Conservation (phyloP, 64 coral and sea anemone species). For the Actinia equina region DNA sequence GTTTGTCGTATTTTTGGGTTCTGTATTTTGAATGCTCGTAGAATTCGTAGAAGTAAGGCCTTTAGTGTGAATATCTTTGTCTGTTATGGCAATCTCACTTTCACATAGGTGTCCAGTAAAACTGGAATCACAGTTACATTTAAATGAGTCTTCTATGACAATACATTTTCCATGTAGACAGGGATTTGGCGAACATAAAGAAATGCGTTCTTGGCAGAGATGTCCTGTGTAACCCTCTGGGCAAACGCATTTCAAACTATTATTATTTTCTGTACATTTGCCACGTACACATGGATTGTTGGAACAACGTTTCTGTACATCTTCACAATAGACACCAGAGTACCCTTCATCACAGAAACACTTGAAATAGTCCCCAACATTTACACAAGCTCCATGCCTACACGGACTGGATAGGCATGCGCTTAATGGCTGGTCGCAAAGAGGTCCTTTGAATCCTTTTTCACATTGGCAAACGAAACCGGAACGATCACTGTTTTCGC, state of each 20-base stretch:
- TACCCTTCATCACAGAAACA: slow-evolving; percentile 55
- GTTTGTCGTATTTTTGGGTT: not conserved
- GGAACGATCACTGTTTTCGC: not conserved
- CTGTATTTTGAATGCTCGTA: not conserved
- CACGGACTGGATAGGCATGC: slow-evolving; percentile 52
- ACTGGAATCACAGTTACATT: slow-evolving; percentile 23
- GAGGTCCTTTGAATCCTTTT: slow-evolving; percentile 37
- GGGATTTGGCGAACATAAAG: slow-evolving; percentile 42
- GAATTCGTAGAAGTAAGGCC: slow-evolving; percentile 1
- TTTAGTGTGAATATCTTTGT: slow-evolving; percentile 16
- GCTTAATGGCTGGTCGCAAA: slow-evolving; percentile 44
- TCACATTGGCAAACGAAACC: slow-evolving; percentile 60
- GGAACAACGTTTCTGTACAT: slow-evolving; percentile 25
- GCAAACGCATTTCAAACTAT: slow-evolving; percentile 60
- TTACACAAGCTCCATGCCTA: slow-evolving; percentile 52
- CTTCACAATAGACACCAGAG: slow-evolving; percentile 51
- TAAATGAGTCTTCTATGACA: slow-evolving; percentile 1
- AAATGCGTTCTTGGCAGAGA: slow-evolving; percentile 34
- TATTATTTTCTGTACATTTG: slow-evolving; percentile 25
- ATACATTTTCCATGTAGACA: slow-evolving; percentile 66
- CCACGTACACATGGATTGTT: slow-evolving; percentile 60
- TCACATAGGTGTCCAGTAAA: slow-evolving; percentile 32
- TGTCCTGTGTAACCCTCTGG: slow-evolving; percentile 41
- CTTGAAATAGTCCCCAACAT: slow-evolving; percentile 19
- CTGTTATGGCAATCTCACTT: not conserved